A percentile compares a stretch with the other conserved stretches of the same genome.
phyloP scores from a whole-genome alignment of 2,113 vertebrate species.

The Mirza zaza region DNA sequence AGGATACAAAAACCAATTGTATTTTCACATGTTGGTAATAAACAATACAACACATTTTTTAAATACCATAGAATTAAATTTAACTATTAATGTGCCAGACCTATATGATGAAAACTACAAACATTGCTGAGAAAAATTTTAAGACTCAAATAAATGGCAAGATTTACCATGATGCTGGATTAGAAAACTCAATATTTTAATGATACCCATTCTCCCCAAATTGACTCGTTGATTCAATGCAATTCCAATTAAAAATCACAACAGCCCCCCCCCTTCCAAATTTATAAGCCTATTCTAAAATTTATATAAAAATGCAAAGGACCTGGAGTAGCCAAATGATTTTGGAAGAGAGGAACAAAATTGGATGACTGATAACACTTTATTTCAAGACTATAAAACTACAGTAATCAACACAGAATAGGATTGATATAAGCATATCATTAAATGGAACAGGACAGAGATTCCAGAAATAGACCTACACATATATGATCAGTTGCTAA shows the following conservation, averaged over 20 bases:
- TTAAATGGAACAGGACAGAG: background rate
- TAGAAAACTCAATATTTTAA: background rate
- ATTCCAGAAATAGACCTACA: background rate
- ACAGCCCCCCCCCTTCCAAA: background rate
- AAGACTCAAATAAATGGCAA: background rate
- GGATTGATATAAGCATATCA: background rate
- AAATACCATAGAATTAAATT: background rate
- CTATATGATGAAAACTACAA: background rate
- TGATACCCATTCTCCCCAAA: background rate
- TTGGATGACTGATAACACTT: background rate
- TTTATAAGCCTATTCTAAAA: background rate
- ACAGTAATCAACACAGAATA: background rate
- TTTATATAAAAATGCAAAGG: background rate
- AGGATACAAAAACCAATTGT: background rate
- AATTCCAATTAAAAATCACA: background rate
- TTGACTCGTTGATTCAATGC: background rate
- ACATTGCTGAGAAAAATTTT: background rate
- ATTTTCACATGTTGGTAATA: background rate
- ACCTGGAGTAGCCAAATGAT: background rate
- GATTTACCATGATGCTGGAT: background rate
- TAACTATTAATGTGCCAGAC: background rate
- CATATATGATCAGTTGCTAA: background rate
- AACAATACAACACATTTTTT: background rate
- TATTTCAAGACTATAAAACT: constrained; percentile 10
- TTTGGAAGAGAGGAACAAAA: background rate